Base-by-base conservation (phyloP, 2,888 invertebrate species). In the Smittia sp. region DNA sequence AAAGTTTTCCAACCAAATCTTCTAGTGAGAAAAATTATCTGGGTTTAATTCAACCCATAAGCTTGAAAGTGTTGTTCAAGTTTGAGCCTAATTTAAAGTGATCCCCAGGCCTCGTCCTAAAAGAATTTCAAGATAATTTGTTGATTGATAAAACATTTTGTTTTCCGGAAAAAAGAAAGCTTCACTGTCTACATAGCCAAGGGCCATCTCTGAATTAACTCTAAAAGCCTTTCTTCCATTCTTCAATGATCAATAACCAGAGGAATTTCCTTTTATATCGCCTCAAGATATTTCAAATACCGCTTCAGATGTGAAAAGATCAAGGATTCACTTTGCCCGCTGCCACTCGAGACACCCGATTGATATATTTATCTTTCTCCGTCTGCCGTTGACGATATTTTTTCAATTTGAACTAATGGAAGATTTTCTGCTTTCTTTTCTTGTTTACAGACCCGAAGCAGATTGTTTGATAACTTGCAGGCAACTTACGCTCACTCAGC, bases 401-500 rank as follows among this genome's bases (percentile, higher is more conserved):
- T 32, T 32, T 32, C 32, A 32, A 32, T 32, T 32, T 32, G 32
- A 32, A 32, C 32, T 32, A 32, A 32, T 32, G 32, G 32, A 32
- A 32, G 32, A 32, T 9, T 32, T 32, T 41, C 25, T n/a, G 11
- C 27, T 32, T 32, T 32, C 32, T 32, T 32, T 15, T 20, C 11
- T 20, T 54, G 24, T 58, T 58, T 58, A 20, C 72, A 72, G 63
- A 39, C 38, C 18, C 58, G 72, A 46, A 27, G 24, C 15, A 38
- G 62, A 58, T 2, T 58, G 39, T 58, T 77, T 38, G 80, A 82
- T 18, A 80, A 81, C 1, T 85, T 86, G 85, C 81, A 83, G 62
- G 84, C 85, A 76, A 84, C 86, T 4, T 81, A 82, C 70, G 86
- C 89, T 0, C 88, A 90, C 76, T 85, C 87, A 52, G 91, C 92